Conservation (phyloP, 2,113 vertebrate genomes). For the Himantopus leucocephalus region DNA sequence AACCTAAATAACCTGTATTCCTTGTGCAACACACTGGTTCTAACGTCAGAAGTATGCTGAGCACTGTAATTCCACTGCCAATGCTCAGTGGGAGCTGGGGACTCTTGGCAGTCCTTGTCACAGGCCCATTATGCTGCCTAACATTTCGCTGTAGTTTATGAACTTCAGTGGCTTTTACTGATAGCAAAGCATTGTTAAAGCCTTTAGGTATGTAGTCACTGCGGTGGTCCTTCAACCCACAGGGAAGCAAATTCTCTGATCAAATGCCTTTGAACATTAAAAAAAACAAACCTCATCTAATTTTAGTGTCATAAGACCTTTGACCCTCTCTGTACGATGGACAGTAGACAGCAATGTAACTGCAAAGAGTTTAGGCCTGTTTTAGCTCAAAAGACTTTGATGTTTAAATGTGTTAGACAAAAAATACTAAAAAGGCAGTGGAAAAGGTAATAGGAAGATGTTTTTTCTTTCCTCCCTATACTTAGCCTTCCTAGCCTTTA, state of each 20-base stretch:
- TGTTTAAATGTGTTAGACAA: neutral
- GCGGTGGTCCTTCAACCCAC: neutral
- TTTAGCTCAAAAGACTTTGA: neutral
- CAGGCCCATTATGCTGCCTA: slow-evolving; percentile 13
- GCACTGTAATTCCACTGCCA: slow-evolving; percentile 27
- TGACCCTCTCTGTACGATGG: neutral
- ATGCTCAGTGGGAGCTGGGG: neutral
- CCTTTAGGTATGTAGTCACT: neutral
- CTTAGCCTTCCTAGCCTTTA: neutral
- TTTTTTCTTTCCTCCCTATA: neutral
- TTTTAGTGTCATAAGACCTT: neutral
- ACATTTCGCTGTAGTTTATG: neutral
- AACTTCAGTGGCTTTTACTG: slow-evolving; percentile 5
- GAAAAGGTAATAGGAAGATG: neutral
- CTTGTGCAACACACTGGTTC: neutral
- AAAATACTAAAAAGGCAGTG: neutral
- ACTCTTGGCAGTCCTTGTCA: slow-evolving; percentile 13
- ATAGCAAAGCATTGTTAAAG: neutral
- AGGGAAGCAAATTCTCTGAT: neutral
- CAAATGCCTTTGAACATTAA: neutral
- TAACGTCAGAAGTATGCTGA: slow-evolving; percentile 37
- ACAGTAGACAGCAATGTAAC: neutral
- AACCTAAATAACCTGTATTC: slow-evolving; percentile 35
- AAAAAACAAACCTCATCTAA: neutral
- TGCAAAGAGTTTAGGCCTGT: neutral